Conservation (phyloP, 2,797 vertebrate species). For the Sebastes steindachneri region DNA sequence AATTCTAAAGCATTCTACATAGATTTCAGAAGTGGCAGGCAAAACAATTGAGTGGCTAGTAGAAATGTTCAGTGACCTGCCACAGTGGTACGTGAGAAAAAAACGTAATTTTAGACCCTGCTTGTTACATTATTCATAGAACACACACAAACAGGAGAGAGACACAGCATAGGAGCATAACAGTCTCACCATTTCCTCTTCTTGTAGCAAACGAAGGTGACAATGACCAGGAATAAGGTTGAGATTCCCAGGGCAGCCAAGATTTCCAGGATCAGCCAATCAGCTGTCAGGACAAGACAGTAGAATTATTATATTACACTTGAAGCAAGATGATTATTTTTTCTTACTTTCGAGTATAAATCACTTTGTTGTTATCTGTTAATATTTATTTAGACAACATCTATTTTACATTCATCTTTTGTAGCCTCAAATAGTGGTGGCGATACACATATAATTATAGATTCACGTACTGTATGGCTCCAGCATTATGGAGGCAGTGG, state of each 20-base stretch:
- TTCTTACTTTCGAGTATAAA: neutral
- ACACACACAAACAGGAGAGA: neutral
- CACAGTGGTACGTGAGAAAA: too few relatives aligned
- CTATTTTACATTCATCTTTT: neutral
- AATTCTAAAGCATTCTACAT: too few relatives aligned
- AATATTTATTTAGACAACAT: neutral
- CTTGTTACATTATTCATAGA: neutral
- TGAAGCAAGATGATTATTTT: neutral
- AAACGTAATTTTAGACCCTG: too few relatives aligned
- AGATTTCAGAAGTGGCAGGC: too few relatives aligned
- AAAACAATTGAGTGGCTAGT: too few relatives aligned
- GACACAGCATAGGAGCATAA: neutral
- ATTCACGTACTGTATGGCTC: conserved; percentile 72
- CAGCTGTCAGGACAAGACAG: conserved; percentile 66
- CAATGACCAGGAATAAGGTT: conserved; percentile 82
- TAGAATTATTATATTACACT: neutral
- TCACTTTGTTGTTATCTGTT: neutral
- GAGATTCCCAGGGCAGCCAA: conserved; percentile 87
- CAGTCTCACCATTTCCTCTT: conserved; percentile 92
- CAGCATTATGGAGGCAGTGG: conserved; percentile 69
- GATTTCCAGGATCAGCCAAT: conserved; percentile 91
- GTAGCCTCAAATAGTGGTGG: neutral
- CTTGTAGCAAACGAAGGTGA: conserved; percentile 89
- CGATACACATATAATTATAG: neutral
- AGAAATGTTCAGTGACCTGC: too few relatives aligned